A percentile compares a stretch with the other conserved stretches of the same genome.
Evolutionary conservation across 2,113 vertebrate genomes (phyloP).

Genomic region (Halcyon malimbica): DNA sequence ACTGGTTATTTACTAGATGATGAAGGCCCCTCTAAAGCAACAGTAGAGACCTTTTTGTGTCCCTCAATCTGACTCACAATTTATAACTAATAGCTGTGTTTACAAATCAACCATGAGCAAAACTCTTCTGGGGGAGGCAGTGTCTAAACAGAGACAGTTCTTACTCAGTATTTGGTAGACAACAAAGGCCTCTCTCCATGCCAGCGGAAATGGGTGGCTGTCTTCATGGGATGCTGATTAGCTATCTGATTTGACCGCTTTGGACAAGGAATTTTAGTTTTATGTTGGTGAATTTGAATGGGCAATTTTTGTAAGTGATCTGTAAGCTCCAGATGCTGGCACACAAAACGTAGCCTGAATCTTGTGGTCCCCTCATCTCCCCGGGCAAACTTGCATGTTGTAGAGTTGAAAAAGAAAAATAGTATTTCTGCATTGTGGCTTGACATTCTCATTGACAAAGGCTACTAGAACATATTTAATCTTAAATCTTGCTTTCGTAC

Average conservation of each 20-base stretch:
- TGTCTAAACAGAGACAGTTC: not conserved
- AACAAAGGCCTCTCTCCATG: not conserved
- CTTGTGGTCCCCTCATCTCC: not conserved
- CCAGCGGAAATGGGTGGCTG: not conserved
- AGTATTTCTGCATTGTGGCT: not conserved
- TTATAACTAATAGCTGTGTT: conserved; percentile 41
- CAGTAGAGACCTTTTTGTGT: not conserved
- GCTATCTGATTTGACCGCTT: not conserved
- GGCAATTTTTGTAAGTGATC: not conserved
- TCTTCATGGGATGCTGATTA: not conserved
- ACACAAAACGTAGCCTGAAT: not conserved
- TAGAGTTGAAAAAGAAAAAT: not conserved
- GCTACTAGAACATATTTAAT: not conserved
- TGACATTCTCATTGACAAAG: not conserved
- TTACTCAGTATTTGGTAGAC: not conserved
- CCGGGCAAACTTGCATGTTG: accelerated
- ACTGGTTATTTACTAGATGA: not conserved
- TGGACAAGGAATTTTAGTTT: not conserved
- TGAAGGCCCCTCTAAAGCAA: not conserved
- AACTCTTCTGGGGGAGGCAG: not conserved
- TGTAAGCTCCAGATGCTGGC: not conserved
- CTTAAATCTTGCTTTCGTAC: not conserved
- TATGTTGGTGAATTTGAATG: not conserved
- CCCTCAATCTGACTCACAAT: not conserved
- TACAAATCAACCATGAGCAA: not conserved